Evolutionary conservation across 2,797 vertebrate species (phyloP), one percentile per base, ranked within the genome.

Genomic region (Amblyopsis hoosieri): DNA sequence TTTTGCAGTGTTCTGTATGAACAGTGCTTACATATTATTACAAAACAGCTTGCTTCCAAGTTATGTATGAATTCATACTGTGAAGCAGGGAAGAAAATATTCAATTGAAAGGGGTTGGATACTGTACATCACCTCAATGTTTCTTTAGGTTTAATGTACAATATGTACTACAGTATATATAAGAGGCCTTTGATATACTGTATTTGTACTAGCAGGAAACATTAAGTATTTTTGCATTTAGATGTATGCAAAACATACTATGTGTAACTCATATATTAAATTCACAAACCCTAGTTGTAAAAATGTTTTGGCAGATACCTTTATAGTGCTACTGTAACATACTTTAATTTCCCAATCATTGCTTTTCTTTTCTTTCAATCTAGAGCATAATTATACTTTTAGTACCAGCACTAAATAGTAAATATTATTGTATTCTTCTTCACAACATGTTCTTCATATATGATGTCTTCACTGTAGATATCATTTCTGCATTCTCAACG

Each of bases 21-120:
- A 79, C 64, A 69, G 69, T 65, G 71, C 80, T 86, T 83, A 78
- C 71, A 71, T 67, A 80, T 69, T 74, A 83, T 80, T 76, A 81
- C 69, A 81, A 69, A 37, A 79, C 69, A 62, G 33, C 66, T 60
- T 12, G 69, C 70, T 72, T 68, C 63, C 74, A 80, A 86, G 87
- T 91, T 88, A 89, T 86, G 75, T 60, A 86, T 88, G 79, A 82
- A 81, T 77, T 82, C 80, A 80, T 45, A 62, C 65, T 65, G 69
- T 12, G 4, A 29, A 12, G 12, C 54, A 76, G 75, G 63, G 58
- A 45, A 14, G 62, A 53, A 59, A 66, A 76, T 66, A 71, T 46
- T 53, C 67, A 60, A 58, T 23, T 67, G 64, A 76, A 73, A 79
- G 64, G 66, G 54, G 66, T 37, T 70, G 55, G 74, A 69, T 29